A percentile compares a stretch with the other conserved stretches of the same genome.
Conservation (phyloP, 2,888 invertebrate genomes). For the Sinohyriopsis cumingii region DNA sequence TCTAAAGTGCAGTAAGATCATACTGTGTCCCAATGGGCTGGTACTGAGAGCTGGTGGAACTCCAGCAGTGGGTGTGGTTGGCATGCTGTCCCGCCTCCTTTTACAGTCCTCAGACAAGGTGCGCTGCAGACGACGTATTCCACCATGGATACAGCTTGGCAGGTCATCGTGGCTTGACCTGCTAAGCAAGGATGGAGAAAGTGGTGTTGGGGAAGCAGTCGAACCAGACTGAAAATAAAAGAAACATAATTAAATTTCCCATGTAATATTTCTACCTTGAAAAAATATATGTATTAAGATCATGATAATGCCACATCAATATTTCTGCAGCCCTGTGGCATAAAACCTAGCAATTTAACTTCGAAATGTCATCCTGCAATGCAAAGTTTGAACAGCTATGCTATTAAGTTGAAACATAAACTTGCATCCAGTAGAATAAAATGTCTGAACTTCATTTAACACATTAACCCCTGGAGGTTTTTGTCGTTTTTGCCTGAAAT, state of each 20-base stretch:
- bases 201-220: constrained; percentile 53
- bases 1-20: background rate
- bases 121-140: constrained; percentile 65
- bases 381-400: too few species aligned
- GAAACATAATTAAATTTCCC: background rate
- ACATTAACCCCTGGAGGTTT: too few species aligned
- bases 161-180: constrained; percentile 46
- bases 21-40: constrained; percentile 33
- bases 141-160: constrained; percentile 40
- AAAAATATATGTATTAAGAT: background rate
- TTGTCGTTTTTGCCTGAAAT: too few species aligned
- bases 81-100: constrained; percentile 68
- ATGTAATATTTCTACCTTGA: background rate
- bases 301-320: too few species aligned
- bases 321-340: too few species aligned
- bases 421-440: too few species aligned
- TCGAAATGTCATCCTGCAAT: too few species aligned
- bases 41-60: constrained; percentile 27
- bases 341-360: too few species aligned
- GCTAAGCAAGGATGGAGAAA: constrained; percentile 61
- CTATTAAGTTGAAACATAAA: too few species aligned
- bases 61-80: constrained; percentile 51
- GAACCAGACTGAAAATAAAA: constrained; percentile 57
- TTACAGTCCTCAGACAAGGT: constrained; percentile 71
- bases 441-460: too few species aligned